Evolutionary conservation across 2,888 invertebrate species (phyloP).

Genomic region (Acholoe squamosa): DNA sequence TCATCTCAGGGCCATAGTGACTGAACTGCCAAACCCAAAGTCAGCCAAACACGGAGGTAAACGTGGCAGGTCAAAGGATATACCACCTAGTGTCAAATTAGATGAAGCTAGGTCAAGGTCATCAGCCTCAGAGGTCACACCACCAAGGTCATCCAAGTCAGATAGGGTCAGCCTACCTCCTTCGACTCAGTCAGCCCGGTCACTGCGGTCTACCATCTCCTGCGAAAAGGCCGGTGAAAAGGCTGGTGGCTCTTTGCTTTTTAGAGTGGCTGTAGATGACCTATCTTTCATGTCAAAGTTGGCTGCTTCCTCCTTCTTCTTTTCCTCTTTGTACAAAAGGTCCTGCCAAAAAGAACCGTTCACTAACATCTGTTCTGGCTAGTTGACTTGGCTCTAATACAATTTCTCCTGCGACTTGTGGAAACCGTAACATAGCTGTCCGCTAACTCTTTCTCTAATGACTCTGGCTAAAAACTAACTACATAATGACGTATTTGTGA

Average conservation of each 20-base stretch:
- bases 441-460: neutral
- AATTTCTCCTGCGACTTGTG: neutral
- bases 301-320: too few relatives aligned
- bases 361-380: neutral
- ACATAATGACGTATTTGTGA: too few relatives aligned
- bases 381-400: neutral
- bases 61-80: neutral
- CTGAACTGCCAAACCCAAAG: constrained; percentile 4
- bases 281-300: neutral
- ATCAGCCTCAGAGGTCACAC: neutral
- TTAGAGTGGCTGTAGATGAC: neutral
- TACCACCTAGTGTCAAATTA: neutral
- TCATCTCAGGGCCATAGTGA: neutral
- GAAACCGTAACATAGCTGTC: neutral
- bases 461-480: neutral
- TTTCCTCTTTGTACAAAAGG: too few relatives aligned
- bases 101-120: neutral
- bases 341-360: neutral
- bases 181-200: constrained; percentile 13
- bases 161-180: neutral
- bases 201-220: neutral
- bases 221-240: constrained; percentile 22
- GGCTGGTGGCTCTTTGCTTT: constrained; percentile 29
- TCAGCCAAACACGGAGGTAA: neutral
- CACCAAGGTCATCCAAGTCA: neutral